Evolutionary conservation across 2,113 vertebrate species (phyloP).

Genomic region (Bujurquina vittata): DNA sequence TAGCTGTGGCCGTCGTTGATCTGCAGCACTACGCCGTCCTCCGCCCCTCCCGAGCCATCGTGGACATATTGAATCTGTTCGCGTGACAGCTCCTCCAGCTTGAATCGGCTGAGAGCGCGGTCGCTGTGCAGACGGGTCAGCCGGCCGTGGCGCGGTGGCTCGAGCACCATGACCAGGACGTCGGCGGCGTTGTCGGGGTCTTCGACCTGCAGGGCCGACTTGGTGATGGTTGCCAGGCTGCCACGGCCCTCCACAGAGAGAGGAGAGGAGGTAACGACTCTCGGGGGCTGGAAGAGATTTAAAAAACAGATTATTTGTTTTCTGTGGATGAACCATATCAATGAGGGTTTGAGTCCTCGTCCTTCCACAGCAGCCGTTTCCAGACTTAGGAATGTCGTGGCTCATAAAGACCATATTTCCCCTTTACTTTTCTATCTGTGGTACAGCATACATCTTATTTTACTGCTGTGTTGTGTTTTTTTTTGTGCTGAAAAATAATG

Average conservation of each 20-base stretch:
- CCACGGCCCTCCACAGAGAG: conserved; percentile 79
- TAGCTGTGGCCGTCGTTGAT: conserved; percentile 89
- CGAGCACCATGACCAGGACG: conserved; percentile 84
- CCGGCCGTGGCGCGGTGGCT: conserved; percentile 84
- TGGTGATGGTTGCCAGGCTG: conserved; percentile 73
- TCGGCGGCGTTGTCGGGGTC: conserved; percentile 91
- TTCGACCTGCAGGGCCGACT: conserved; percentile 82
- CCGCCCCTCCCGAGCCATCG: conserved; percentile 77
- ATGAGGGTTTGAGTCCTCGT: neutral
- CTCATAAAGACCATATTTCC: too few species aligned
- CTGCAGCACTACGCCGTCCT: conserved; percentile 85
- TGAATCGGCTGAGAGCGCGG: conserved; percentile 65
- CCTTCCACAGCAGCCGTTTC: neutral
- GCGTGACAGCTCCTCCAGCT: conserved; percentile 80
- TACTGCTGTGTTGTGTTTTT: too few species aligned
- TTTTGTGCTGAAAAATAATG: too few species aligned
- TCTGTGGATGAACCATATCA: neutral
- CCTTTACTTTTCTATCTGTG: too few species aligned
- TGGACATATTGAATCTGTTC: conserved; percentile 88
- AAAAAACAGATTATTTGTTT: neutral
- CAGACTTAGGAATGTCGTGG: neutral
- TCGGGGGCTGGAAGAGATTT: conserved; percentile 84
- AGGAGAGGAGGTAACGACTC: conserved; percentile 83
- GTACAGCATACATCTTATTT: too few species aligned
- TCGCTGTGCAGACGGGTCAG: conserved; percentile 75